A percentile compares a stretch with the other conserved stretches of the same genome.
Conservation (phyloP, 2,888 invertebrate species). For the Tetragonisca angustula region DNA sequence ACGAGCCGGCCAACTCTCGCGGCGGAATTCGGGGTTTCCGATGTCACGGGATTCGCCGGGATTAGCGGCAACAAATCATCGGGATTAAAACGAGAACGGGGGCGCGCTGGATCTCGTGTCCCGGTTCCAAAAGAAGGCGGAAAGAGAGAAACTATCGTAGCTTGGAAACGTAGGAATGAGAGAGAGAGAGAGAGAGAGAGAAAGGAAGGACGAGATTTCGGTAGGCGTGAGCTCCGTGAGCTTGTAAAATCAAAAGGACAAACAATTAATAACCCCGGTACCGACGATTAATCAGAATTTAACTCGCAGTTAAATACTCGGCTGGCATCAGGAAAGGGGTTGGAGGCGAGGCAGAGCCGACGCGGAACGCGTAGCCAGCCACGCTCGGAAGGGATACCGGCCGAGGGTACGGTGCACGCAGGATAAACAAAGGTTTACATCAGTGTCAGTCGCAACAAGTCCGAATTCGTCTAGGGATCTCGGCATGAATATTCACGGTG, state of each 20-base stretch:
- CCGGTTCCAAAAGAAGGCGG: conserved; percentile 37
- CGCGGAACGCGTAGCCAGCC: conserved; percentile 45
- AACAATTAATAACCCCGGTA: conserved; percentile 81
- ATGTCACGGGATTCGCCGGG: conserved; percentile 60
- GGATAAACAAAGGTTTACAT: conserved; percentile 83
- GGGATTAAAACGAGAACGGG: conserved; percentile 77
- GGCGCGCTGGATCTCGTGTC: conserved; percentile 16
- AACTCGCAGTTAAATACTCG: conserved; percentile 80
- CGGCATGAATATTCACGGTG: conserved; percentile 79
- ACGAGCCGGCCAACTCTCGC: conserved; percentile 54
- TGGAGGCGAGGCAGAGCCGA: conserved; percentile 23
- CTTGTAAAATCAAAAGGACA: conserved; percentile 82
- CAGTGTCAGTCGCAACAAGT: conserved; percentile 84
- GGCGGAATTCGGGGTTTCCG: conserved; percentile 49
- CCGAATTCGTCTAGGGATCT: conserved; percentile 81
- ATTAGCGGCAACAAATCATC: conserved; percentile 83
- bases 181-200: not conserved
- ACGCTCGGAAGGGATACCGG: conserved; percentile 41
- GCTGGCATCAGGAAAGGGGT: not conserved
- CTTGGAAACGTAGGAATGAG: not conserved
- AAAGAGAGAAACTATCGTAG: conserved; percentile 43
- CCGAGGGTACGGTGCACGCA: conserved; percentile 65
- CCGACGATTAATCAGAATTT: conserved; percentile 83
- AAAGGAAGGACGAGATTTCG: conserved; percentile 52
- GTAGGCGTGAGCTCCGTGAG: conserved; percentile 59